Percentiles rank a stretch among this genome's conserved stretches.
Conservation (phyloP, 2,113 vertebrate species). For the Egretta garzetta region DNA sequence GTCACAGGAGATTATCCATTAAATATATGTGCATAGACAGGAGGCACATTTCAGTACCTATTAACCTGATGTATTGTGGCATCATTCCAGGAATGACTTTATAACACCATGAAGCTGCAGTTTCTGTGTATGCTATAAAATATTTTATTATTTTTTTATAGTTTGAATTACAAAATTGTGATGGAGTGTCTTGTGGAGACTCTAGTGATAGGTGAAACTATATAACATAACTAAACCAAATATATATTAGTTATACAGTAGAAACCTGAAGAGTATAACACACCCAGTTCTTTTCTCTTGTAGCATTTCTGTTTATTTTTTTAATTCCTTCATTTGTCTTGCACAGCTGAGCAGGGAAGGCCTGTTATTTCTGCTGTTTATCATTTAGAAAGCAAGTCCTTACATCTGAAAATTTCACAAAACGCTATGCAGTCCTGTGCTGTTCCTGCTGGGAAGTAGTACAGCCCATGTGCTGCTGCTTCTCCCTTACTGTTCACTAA, state of each 20-base stretch:
- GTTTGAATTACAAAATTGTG: neutral
- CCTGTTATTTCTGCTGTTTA: neutral
- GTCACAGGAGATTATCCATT: neutral
- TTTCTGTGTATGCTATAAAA: neutral
- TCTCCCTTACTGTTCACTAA: neutral
- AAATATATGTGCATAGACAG: neutral
- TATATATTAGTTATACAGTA: neutral
- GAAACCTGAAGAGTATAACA: neutral
- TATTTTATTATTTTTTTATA: neutral
- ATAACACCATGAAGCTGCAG: neutral
- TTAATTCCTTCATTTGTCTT: neutral
- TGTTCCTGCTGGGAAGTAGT: neutral
- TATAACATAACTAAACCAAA: neutral
- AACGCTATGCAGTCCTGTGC: neutral
- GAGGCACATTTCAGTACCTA: neutral
- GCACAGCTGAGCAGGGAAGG: neutral
- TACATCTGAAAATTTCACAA: neutral
- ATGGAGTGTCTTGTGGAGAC: neutral
- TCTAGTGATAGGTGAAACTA: neutral
- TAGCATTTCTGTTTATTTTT: neutral
- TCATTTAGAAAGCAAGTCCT: neutral
- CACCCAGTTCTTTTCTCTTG: neutral
- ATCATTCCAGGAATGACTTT: neutral
- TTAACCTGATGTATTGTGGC: neutral
- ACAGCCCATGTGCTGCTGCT: neutral